These are phyloP conservation scores for Caenorhabditis sp. DNA, from an alignment of 2,888 invertebrate genomes.

Conservation along the genomic window DNA sequence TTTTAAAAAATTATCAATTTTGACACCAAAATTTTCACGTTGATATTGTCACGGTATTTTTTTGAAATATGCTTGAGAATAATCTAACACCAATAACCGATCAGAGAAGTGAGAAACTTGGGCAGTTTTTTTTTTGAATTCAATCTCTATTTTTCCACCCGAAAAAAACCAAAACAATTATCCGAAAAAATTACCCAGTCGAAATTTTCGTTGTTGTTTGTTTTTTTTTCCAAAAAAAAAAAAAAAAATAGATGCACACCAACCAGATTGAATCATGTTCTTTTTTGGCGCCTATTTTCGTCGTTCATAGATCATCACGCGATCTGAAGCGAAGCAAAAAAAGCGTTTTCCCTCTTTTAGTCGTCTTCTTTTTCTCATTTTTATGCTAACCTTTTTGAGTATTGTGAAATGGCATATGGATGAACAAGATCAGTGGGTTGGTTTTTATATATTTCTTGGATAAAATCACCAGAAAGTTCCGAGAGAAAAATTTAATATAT, in stretches of 20 bases:
- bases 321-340: background rate
- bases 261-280: background rate
- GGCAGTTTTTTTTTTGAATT: background rate
- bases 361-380: constrained; percentile 12
- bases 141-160: background rate
- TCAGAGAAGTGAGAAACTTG: too few species aligned
- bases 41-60: too few species aligned
- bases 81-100: too few species aligned
- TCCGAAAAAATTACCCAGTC: background rate
- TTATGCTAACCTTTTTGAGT: constrained; percentile 44
- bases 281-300: background rate
- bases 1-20: too few species aligned
- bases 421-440: constrained; percentile 28
- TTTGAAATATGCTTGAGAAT: too few species aligned
- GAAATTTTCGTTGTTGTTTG: background rate
- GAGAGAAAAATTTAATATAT: background rate
- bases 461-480: too few species aligned
- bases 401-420: constrained; percentile 46
- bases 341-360: constrained; percentile 9
- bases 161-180: background rate
- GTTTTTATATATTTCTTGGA: background rate
- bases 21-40: too few species aligned
- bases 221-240: background rate
- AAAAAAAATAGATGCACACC: background rate
- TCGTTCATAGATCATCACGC: background rate